These are phyloP conservation scores for Meteorus colon DNA, from an alignment of 2,888 invertebrate genomes.

Conservation along the genomic window DNA sequence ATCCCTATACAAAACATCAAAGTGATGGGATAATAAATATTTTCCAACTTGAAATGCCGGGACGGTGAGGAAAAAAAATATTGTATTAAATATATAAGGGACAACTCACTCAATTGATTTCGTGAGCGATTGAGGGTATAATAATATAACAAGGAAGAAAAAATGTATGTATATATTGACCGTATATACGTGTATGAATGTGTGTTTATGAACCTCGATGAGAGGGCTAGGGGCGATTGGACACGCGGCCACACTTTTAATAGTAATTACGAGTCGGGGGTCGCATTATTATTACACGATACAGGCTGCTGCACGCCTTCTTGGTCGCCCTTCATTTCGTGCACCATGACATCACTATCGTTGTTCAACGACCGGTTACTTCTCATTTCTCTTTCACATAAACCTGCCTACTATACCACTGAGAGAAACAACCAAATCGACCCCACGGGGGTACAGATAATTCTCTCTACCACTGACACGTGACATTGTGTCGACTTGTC, in stretches of 20 bases:
- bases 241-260: slow-evolving; percentile 20
- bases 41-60: not conserved
- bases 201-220: no score
- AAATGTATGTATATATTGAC: not conserved
- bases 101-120: slow-evolving; percentile 10
- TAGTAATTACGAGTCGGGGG: slow-evolving; percentile 29
- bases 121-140: slow-evolving; percentile 3
- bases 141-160: not conserved
- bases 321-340: slow-evolving; percentile 26
- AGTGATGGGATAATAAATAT: slow-evolving; percentile 17
- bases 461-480: slow-evolving; percentile 26
- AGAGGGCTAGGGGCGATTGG: not conserved
- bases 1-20: not conserved
- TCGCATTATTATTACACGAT: slow-evolving; percentile 25
- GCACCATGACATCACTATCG: slow-evolving; percentile 30
- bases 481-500: slow-evolving; percentile 30
- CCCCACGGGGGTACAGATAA: slow-evolving; percentile 32
- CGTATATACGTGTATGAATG: not conserved
- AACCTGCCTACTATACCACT: not conserved
- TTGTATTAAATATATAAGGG: not conserved
- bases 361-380: slow-evolving; percentile 1
- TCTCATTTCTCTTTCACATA: not conserved
- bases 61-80: not conserved
- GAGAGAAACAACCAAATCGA: slow-evolving; percentile 31
- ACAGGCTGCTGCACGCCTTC: slow-evolving; percentile 19